phyloP scores from a whole-genome alignment of 2,113 vertebrate genomes.

The Hyla sarda region DNA sequence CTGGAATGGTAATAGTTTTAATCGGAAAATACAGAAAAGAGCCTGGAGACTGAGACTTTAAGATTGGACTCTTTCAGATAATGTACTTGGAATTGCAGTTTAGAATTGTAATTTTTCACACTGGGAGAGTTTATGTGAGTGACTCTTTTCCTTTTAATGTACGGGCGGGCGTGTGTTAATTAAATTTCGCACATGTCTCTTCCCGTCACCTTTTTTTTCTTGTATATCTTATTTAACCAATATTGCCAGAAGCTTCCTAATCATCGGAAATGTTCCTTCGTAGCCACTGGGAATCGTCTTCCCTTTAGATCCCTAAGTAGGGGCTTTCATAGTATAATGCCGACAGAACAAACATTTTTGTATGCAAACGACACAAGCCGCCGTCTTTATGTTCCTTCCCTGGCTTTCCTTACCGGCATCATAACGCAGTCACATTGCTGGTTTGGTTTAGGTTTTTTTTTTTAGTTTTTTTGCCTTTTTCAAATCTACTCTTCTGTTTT shows the following conservation, averaged over 20 bases:
- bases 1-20: slow-evolving; percentile 24
- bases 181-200: slow-evolving; percentile 1
- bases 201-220: not conserved
- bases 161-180: slow-evolving; percentile 15
- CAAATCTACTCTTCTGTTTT: not conserved
- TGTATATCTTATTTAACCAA: not conserved
- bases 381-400: not conserved
- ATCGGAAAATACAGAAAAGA: slow-evolving; percentile 13
- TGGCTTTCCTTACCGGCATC: not conserved
- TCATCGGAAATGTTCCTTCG: slow-evolving; percentile 21
- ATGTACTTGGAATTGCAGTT: slow-evolving; percentile 10
- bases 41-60: slow-evolving; percentile 29
- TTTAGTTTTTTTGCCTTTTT: not conserved
- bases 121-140: slow-evolving; percentile 32
- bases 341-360: slow-evolving; percentile 31
- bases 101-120: slow-evolving; percentile 43
- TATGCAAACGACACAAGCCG: slow-evolving; percentile 6
- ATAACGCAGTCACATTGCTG: slow-evolving; percentile 1
- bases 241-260: not conserved
- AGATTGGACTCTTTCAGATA: slow-evolving; percentile 24
- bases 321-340: not conserved
- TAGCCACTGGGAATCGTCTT: not conserved
- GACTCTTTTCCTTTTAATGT: not conserved
- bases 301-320: not conserved
- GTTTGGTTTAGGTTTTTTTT: no score